phyloP scores from a whole-genome alignment of 2,113 vertebrate genomes.

The Cyanoderma ruficeps region DNA sequence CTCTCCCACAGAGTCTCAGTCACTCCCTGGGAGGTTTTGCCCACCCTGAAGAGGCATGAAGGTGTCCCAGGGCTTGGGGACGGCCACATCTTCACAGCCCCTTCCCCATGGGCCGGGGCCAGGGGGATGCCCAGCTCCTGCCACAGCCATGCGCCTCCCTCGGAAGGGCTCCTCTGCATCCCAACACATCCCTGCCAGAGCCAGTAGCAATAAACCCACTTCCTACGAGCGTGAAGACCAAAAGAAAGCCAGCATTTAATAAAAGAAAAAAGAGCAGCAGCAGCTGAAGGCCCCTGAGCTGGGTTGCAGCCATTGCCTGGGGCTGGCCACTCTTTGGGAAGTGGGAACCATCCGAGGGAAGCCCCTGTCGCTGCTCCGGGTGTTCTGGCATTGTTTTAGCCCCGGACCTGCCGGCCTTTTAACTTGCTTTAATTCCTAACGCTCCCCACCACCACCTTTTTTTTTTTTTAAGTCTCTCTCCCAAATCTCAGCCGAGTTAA shows the following conservation, averaged over 20 bases:
- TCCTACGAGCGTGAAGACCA: neutral
- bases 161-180: neutral
- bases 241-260: neutral
- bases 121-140: neutral
- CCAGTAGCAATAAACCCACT: neutral
- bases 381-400: conserved; percentile 1
- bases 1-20: neutral
- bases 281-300: neutral
- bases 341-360: neutral
- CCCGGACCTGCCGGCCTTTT: neutral
- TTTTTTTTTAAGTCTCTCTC: neutral
- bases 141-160: neutral
- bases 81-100: neutral
- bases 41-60: neutral
- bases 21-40: neutral
- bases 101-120: neutral
- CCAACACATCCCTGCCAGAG: neutral
- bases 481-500: conserved; percentile 30
- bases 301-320: neutral
- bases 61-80: neutral
- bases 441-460: neutral
- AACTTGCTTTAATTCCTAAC: neutral
- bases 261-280: neutral
- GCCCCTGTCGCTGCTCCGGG: neutral
- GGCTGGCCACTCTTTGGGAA: neutral